Evolutionary conservation across 2,888 invertebrate genomes (phyloP), one percentile per base, ranked within the genome.

Genomic region (Phyllotreta striolata): DNA sequence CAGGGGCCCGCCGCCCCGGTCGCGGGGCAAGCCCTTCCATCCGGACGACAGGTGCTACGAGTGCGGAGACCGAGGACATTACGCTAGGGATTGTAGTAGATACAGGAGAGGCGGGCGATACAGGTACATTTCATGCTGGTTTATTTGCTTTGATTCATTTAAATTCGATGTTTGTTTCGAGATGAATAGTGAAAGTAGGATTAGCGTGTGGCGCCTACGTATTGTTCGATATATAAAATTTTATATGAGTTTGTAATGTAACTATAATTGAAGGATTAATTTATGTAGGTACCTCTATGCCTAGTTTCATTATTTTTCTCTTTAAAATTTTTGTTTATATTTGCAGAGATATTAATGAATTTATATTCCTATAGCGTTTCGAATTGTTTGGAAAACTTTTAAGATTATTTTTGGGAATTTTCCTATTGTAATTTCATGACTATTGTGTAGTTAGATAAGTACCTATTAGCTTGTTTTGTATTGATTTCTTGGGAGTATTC

Each of bases 21-120:
- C 85, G 54, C 80, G 85, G 40, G 89, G 90, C n/a, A 83, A 89
- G 54, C 91, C 93, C 13, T 91, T 93, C 76, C 91, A 95, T 72
- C 93, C 94, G 7, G 94, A 95, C 76, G 96, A 96, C 83, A 89
- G 93, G 67, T 96, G 96, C 82, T 96, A 96, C 79, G 95, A 96
- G 78, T 96, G 96, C 82, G 96, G 96, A 40, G 95, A 94, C 76
- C 86, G 94, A 68, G 96, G 96, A 6, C 96, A 96, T 80, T 96
- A 95, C 81, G 96, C 96, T 56, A 87, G 96, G 71, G 95, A 96
- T 80, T 96, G 96, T 81, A 87, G 89, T 63, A 86, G 91, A 68
- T 89, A 91, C 75, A 84, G 86, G 70, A 80, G 84, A 68, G 81
- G 84, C 64, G 82, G 85, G 63, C 85, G 89, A 70, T 87, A 88